Evolutionary conservation across 2,113 vertebrate species (phyloP).

Genomic region (Notarius lentiginosus): DNA sequence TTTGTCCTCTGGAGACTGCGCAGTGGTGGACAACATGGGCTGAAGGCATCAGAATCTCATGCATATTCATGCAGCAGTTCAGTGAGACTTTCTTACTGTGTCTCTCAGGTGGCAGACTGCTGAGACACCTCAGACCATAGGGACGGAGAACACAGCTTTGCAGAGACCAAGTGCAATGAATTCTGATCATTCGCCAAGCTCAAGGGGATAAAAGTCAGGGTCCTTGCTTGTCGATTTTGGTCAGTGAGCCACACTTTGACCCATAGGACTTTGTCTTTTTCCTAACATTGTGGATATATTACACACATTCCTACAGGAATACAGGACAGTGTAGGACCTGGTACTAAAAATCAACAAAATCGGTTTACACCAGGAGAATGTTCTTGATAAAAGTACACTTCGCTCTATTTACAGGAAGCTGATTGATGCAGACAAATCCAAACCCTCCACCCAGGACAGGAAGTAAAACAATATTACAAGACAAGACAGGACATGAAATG

Average conservation of each 20-base stretch:
- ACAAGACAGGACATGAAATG: not conserved
- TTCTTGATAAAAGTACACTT: not conserved
- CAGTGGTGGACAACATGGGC: slow-evolving; percentile 3
- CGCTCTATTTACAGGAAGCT: not conserved
- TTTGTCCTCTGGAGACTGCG: not conserved
- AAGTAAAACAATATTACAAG: not conserved
- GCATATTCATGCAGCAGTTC: slow-evolving; percentile 19
- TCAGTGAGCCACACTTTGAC: not conserved
- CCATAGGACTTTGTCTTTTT: not conserved
- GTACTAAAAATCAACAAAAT: not conserved
- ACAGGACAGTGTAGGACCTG: not conserved
- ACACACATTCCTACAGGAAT: not conserved
- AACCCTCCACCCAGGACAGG: not conserved
- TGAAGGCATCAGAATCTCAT: slow-evolving; percentile 18
- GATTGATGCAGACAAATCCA: not conserved
- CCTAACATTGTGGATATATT: not conserved
- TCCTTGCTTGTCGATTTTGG: not conserved
- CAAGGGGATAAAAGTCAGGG: no score
- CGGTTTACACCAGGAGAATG: not conserved
- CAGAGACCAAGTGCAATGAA: not conserved
- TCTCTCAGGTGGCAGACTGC: not conserved
- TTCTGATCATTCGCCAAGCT: not conserved
- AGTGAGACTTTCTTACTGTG: not conserved
- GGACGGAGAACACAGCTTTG: not conserved
- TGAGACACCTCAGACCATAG: not conserved